Conservation (phyloP, 1,140 invertebrate species). For the Pseudomyrmex gracilis region DNA sequence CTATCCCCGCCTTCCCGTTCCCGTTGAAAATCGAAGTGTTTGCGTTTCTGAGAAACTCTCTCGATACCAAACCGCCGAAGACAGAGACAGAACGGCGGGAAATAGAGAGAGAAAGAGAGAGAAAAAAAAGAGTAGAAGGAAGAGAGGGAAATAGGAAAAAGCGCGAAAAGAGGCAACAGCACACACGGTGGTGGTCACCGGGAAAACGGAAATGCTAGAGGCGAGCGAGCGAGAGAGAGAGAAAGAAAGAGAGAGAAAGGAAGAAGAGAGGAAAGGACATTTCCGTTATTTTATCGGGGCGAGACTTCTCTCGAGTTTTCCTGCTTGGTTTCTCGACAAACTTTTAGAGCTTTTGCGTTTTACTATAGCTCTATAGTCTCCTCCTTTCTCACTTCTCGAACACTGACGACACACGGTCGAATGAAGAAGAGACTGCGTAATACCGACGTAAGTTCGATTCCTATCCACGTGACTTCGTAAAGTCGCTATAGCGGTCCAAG, state of each 20-base stretch:
- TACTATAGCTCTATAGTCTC: constrained; percentile 18
- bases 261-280: constrained; percentile 31
- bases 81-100: background rate
- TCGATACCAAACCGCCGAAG: background rate
- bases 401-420: constrained; percentile 1
- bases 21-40: constrained; percentile 71
- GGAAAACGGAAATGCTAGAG: constrained; percentile 38
- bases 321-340: constrained; percentile 59
- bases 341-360: constrained; percentile 71
- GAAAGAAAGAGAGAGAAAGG: background rate
- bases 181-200: constrained; percentile 2
- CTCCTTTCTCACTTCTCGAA: constrained; percentile 48
- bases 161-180: background rate
- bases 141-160: background rate
- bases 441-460: constrained; percentile 27
- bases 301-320: constrained; percentile 12
- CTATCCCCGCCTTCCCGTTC: background rate
- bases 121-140: background rate
- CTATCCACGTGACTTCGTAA: background rate
- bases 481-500: background rate
- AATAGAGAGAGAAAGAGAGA: background rate
- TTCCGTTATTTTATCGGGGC: constrained; percentile 64
- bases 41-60: constrained; percentile 62
- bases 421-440: constrained; percentile 47
- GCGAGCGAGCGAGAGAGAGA: background rate